Percentiles rank a stretch among this genome's conserved stretches.
Evolutionary conservation across 2,888 invertebrate genomes (phyloP).

Genomic region (Oithona nana): DNA sequence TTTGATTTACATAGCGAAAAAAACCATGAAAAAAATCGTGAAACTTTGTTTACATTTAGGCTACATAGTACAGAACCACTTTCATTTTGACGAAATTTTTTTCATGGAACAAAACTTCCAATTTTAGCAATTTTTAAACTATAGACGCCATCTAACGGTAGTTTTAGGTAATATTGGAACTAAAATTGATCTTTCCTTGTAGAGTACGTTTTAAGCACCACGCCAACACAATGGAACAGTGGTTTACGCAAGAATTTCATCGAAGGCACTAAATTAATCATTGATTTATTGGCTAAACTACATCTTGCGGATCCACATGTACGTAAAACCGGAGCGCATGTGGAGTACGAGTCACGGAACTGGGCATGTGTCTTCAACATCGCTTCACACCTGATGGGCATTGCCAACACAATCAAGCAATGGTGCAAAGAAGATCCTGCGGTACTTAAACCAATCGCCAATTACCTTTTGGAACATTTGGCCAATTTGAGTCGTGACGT

Average conservation of each 20-base stretch:
- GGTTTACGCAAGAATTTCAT: not conserved
- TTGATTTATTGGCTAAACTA: not conserved
- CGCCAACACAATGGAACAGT: not conserved
- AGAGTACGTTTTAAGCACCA: not conserved
- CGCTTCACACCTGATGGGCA: not conserved
- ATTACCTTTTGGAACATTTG: too few species aligned
- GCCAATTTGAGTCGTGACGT: too few species aligned
- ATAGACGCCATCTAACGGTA: too few species aligned
- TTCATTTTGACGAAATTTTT: too few species aligned
- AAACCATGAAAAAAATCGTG: too few species aligned
- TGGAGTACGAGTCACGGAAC: not conserved
- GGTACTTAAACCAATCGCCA: not conserved
- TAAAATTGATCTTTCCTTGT: too few species aligned
- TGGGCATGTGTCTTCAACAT: not conserved
- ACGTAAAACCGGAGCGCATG: not conserved
- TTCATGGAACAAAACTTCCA: too few species aligned
- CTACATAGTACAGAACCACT: too few species aligned
- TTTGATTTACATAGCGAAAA: too few species aligned
- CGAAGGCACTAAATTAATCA: not conserved
- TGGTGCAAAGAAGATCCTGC: constrained; percentile 7
- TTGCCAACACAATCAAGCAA: not conserved
- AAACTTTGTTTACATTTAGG: too few species aligned
- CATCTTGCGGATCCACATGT: not conserved
- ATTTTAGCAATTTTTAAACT: too few species aligned
- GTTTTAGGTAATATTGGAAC: too few species aligned